phyloP scores from a whole-genome alignment of 2,797 vertebrate species.

The Cottoperca gobio region DNA sequence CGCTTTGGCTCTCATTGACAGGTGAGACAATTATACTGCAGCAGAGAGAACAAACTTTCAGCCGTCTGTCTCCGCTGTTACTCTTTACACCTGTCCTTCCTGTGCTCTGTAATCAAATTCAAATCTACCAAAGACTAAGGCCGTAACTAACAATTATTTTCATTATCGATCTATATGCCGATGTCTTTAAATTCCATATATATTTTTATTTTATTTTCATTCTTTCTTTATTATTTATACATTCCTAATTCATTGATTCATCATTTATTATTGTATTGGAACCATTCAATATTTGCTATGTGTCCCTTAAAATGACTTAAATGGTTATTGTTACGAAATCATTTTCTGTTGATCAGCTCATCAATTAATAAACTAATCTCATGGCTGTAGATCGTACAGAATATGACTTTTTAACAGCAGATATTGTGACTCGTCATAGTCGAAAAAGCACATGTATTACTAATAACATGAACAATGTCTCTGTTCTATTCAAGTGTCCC shows the following conservation, averaged over 20 bases:
- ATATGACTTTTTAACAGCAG: background rate
- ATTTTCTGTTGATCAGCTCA: background rate
- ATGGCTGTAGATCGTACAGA: background rate
- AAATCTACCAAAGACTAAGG: background rate
- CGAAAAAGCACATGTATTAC: background rate
- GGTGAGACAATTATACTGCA: slow-evolving; percentile 6
- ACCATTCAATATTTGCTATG: background rate
- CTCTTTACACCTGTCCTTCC: background rate
- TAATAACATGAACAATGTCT: background rate
- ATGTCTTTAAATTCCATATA: too few relatives aligned
- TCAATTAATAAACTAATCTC: background rate
- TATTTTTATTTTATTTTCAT: background rate
- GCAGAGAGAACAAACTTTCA: background rate
- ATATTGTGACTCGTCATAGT: background rate
- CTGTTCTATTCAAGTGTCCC: too few relatives aligned
- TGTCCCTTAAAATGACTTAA: background rate
- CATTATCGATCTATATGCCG: too few relatives aligned
- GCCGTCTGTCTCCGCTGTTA: slow-evolving; percentile 2
- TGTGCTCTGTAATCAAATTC: background rate
- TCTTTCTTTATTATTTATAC: background rate
- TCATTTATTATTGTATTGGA: background rate
- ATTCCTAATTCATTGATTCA: background rate
- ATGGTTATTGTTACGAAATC: background rate
- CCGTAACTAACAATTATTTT: too few relatives aligned
- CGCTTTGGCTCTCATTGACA: background rate